Conservation (phyloP, 2,888 invertebrate species). For the Meloe dianella region DNA sequence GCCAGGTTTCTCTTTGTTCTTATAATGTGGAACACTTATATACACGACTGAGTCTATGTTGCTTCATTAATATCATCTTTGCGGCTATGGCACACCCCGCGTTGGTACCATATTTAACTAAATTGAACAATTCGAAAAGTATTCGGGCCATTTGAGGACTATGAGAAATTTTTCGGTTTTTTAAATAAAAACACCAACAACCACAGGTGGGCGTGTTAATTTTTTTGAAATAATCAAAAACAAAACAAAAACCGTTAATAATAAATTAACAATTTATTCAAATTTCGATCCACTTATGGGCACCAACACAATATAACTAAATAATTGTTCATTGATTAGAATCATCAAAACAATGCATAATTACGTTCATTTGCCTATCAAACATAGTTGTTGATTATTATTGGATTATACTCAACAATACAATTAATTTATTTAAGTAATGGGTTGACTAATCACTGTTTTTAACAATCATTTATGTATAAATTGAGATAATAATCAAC, state of each 20-base stretch:
- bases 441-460: not conserved
- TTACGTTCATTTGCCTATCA: not conserved
- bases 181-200: not conserved
- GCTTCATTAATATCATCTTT: not conserved
- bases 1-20: constrained; percentile 32
- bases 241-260: not conserved
- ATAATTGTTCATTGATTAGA: not conserved
- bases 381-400: not conserved
- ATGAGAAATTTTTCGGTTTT: not conserved
- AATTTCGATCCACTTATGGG: constrained; percentile 1
- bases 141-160: not conserved
- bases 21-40: constrained; percentile 27
- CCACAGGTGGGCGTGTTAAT: not conserved
- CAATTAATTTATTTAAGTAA: constrained; percentile 2
- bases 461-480: not conserved
- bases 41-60: not conserved
- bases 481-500: not conserved
- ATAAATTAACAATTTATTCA: not conserved
- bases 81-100: not conserved
- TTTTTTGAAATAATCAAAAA: not conserved
- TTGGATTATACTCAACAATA: not conserved
- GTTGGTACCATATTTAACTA: not conserved
- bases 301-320: not conserved
- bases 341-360: constrained; percentile 2
- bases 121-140: not conserved